Evolutionary conservation across 2,797 vertebrate species (phyloP), one percentile per base, ranked within the genome.

Genomic region (Erethizon dorsatum): DNA sequence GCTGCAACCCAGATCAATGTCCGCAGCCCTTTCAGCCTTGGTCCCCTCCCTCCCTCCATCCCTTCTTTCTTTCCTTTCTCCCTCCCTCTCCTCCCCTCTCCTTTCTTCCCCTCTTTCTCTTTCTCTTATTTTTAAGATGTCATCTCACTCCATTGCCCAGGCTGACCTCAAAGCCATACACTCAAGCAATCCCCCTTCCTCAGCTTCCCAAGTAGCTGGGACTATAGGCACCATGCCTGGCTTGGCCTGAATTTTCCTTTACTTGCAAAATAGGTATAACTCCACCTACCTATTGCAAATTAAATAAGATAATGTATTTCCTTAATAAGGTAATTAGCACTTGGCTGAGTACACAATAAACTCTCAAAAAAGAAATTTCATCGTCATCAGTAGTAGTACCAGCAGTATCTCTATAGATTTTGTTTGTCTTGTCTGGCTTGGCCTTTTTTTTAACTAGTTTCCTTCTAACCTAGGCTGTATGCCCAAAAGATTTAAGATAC

Each of bases 241-340:
- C 28, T 63, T 20, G 14, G 54, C 37, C 18, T 71, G 47, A 15
- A 15, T 78, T 90, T 94, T 84, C 89, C 45, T 28, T 95, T 52
- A 56, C 41, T 37, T 75, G 33, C 52, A 88, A 94, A 93, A 96
- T 28, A 28, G 18, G 59, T 91, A 31, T 65, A 47, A 20, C 5
- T 61, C 28, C 15, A 93, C 13, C 31, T 56, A 82, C 37, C 24
- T 31, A 2, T 5, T 22, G 6, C 26, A 7, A 79, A 69, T n/a
- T 22, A 91, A 63, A 6, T 54, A 93, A 67, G 37, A 88, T 63
- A 63, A 54, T 45, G 14, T 87, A 82, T 41, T 50, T 41, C 67
- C 82, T 69, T 33, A 33, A 26, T 26, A 50, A 63, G 37, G 33
- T 45, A 82, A 28, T 77, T 14, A 88, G 57, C 67, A 77, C 20